Base-by-base conservation (phyloP, 2,113 vertebrate genomes). In the Vulpes vulpes region DNA sequence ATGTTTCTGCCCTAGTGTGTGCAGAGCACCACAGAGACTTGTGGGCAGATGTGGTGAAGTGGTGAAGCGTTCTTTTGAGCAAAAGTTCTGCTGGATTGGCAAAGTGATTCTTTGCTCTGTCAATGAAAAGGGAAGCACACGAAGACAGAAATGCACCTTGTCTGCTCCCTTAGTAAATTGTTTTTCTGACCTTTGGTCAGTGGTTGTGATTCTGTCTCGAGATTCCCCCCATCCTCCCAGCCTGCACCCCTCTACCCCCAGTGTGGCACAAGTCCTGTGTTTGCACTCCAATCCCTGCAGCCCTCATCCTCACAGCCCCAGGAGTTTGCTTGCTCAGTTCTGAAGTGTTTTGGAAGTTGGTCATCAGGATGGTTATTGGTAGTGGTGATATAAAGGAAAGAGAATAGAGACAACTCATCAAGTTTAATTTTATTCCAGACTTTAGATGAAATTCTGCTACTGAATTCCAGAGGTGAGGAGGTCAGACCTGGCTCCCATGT, bases 381-480 rank as follows among this genome's bases (percentile, higher is more conserved):
- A 81, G 35, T 74, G 60, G 43, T 89, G 71, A 84, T 81, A 32
- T 3, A 51, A 22, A 96, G 64, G 69, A 79, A 64, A 86, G 22
- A 62, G 55, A 59, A 79, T 53, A 88, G 82, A 22, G 32, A 82
- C 15, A 55, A 82, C 3, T 8, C 60, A 89, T 88, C 80, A 80
- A 32, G 38, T 92, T 96, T 80, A 81, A 73, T 95, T 95, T 85
- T 90, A 96, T 90, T 95, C 38, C 30, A 59, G 32, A 57, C 3
- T 80, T 78, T 53, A 95, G 32, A 3, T 79, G 55, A 51, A 87
- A 92, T 87, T 96, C 9, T n/a, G 30, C 30, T 76, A 14, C 19
- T 90, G 64, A 80, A 76, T 74, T 95, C 9, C 35, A 71, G 87
- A 82, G 67, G 30, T 69, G 32, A 38, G 69, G 89, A 80, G 83